Percentiles rank a stretch among this genome's conserved stretches.
Conservation (phyloP, 2,113 vertebrate genomes). For the Labeo catla region DNA sequence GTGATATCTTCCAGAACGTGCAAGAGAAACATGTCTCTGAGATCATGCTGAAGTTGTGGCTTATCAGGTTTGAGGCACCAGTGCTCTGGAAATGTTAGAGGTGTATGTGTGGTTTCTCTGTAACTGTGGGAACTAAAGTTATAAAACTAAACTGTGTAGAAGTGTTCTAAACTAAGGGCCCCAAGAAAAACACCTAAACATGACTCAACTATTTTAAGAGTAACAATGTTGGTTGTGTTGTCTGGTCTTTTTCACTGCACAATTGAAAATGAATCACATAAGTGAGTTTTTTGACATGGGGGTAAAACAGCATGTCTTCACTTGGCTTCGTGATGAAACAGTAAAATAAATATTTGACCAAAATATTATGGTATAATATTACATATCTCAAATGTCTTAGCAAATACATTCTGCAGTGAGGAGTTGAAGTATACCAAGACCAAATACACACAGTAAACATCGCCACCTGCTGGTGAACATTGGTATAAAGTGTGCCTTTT, state of each 20-base stretch:
- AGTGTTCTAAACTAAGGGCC: not conserved
- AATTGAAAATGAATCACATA: not conserved
- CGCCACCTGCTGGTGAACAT: not conserved
- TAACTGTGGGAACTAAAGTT: not conserved
- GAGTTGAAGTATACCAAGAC: not conserved
- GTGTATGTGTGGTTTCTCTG: not conserved
- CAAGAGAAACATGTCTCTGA: not conserved
- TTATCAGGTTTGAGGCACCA: constrained; percentile 60
- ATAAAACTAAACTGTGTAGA: not conserved
- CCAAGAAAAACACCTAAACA: not conserved
- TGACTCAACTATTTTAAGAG: not conserved
- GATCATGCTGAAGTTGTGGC: constrained; percentile 40
- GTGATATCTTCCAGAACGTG: constrained; percentile 54
- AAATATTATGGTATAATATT: not conserved
- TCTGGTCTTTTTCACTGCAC: not conserved
- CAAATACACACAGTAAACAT: not conserved
- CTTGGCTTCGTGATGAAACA: not conserved
- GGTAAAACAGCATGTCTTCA: not conserved
- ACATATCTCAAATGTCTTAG: not conserved
- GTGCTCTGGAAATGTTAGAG: constrained; percentile 65
- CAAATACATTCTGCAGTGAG: not conserved
- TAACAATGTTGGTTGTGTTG: not conserved
- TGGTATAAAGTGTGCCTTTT: not conserved
- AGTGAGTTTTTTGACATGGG: not conserved
- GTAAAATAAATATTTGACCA: not conserved